Evolutionary conservation across 2,113 vertebrate genomes (phyloP).

Genomic region (Oreocharis arfaki): DNA sequence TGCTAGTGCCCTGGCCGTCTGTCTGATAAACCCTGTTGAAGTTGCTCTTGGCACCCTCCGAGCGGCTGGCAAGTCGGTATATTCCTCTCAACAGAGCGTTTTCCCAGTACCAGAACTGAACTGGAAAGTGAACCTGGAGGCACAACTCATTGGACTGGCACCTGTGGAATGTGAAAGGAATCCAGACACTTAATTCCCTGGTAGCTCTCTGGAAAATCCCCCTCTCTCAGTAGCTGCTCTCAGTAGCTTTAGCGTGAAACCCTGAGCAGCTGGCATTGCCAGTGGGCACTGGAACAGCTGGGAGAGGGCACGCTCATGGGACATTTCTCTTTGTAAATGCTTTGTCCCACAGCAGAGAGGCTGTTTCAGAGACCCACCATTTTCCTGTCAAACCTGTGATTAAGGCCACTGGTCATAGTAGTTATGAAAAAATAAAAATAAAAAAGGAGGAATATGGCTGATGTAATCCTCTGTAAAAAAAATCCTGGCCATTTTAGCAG

Average conservation of each 20-base stretch:
- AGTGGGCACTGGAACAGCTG: neutral
- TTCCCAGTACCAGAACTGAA: slow-evolving; percentile 3
- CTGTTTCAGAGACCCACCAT: neutral
- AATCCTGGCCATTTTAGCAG: neutral
- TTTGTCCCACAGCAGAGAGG: neutral
- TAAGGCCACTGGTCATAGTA: neutral
- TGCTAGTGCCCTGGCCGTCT: neutral
- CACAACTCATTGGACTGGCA: neutral
- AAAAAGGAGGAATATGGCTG: neutral
- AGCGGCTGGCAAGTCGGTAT: neutral
- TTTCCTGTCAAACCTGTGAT: neutral
- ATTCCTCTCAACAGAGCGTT: neutral
- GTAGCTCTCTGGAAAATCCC: slow-evolving; percentile 43
- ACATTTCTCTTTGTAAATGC: neutral
- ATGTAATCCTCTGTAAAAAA: neutral
- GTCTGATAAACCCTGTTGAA: neutral
- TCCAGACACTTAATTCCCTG: slow-evolving; percentile 50
- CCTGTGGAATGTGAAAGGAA: slow-evolving; percentile 44
- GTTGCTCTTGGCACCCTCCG: neutral
- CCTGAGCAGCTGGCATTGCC: neutral
- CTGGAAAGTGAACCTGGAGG: neutral
- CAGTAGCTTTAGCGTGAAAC: neutral
- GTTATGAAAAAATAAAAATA: neutral
- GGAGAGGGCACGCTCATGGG: neutral
- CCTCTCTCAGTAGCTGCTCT: neutral